A percentile compares a stretch with the other conserved stretches of the same genome.
Evolutionary conservation across 30 jellyfish, hydroid and myxozoan species (phyloP).

Genomic region (Cassiopea andromeda): DNA sequence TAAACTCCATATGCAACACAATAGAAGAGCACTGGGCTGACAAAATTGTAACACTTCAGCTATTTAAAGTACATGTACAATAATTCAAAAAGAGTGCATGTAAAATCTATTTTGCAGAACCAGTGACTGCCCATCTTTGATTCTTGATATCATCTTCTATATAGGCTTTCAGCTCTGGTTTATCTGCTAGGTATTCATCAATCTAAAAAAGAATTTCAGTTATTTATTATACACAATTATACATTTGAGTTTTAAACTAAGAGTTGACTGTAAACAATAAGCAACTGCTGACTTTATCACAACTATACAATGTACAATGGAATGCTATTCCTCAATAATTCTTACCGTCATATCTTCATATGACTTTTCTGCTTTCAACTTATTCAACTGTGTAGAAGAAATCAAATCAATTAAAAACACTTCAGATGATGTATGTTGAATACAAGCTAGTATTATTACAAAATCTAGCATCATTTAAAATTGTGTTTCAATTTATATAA

Average conservation of each 20-base stretch:
- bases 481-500: no score
- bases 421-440: no score
- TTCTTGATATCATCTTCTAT: constrained; percentile 65
- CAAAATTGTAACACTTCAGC: no score
- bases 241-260: no score
- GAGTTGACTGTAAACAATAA: not conserved
- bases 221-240: no score
- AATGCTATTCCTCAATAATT: not conserved
- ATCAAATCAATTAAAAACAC: not conserved
- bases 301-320: not conserved
- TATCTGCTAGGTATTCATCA: constrained; percentile 62
- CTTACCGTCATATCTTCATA: constrained; percentile 97
- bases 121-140: constrained; percentile 60
- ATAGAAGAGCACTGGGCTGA: no score
- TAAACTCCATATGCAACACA: not conserved
- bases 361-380: constrained; percentile 75
- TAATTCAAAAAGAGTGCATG: not conserved
- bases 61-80: no score
- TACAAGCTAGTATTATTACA: no score
- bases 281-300: not conserved
- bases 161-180: constrained; percentile 56
- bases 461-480: no score
- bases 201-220: constrained; percentile 32
- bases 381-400: constrained; percentile 42
- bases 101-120: constrained; percentile 14